Evolutionary conservation across 1,140 invertebrate genomes (phyloP), one percentile per base, ranked within the genome.

Genomic region (Macrostomum lignano): DNA sequence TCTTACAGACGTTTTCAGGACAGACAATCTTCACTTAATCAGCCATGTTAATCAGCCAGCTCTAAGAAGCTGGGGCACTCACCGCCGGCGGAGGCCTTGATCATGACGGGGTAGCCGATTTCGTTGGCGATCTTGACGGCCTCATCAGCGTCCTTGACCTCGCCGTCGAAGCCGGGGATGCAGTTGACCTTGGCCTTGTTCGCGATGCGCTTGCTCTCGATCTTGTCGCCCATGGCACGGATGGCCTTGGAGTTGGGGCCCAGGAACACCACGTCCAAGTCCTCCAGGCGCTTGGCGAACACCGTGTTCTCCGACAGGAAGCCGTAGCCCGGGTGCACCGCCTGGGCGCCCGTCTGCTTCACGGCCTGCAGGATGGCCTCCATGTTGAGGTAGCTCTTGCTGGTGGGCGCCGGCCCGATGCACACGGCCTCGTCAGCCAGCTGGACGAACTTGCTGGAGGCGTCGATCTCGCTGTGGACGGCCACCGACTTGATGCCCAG

Each of bases 401-500:
- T 55, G 11, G 68, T 64, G 22, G 63, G 55, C 4, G 71, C 65
- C 24, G 66, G 63, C 7, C 71, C 71, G 40, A 73, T 67, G 46
- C 66, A 69, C 20, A 70, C 51, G 0, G 67, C 59, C 56, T 73
- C 71, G 55, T 74, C 71, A 11, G 71, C 71, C 58, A 70, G 51
- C 42, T 61, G 60, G 2, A 71, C 68, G 49, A 71, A 68, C 26
- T 65, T 55, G 58, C 67, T 41, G 22, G 44, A 38, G 25, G 63
- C 61, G 50, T 73, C 71, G 4, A 67, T 67, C 42, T 66, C 65
- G 35, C 69, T 72, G 49, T 71, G 68, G 3, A 73, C 66, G 22
- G 70, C 69, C 2, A 73, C 71, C 1, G 69, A 70, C 50, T 69
- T 69, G 36, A 74, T 71, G 4, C 69, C 70, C 58, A 72, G 65